These are phyloP conservation scores for Hemibagrus guttatus DNA, from an alignment of 2,797 vertebrate genomes.

Conservation along the genomic window DNA sequence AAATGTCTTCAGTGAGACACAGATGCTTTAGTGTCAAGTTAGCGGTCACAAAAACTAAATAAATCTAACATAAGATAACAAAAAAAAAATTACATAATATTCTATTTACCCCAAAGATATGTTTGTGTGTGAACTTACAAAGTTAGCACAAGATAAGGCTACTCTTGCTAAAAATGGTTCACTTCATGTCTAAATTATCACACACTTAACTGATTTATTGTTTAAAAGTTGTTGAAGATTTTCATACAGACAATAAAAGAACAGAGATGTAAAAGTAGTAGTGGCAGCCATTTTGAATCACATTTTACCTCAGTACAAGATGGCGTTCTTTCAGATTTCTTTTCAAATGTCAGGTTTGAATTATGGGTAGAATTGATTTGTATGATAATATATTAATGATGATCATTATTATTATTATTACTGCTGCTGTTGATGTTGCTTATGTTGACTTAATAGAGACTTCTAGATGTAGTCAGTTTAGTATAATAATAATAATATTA, in stretches of 20 bases:
- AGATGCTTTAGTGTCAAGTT: neutral
- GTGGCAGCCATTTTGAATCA: neutral
- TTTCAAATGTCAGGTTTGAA: neutral
- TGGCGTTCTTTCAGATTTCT: neutral
- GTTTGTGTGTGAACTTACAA: neutral
- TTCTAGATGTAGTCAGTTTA: too few species aligned
- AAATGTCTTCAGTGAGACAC: neutral
- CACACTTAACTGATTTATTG: neutral
- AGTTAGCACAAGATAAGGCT: neutral
- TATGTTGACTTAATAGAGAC: too few species aligned
- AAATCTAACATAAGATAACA: neutral
- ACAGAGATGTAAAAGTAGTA: neutral
- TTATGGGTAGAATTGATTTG: neutral
- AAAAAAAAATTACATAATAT: neutral
- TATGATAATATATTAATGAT: neutral
- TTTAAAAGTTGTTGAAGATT: neutral
- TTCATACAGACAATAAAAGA: neutral
- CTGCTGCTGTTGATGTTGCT: too few species aligned
- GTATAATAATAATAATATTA: too few species aligned
- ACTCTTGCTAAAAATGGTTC: neutral
- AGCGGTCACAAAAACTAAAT: neutral
- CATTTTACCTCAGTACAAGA: neutral
- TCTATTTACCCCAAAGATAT: neutral
- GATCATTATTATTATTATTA: neutral
- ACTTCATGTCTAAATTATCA: too few species aligned